phyloP scores from a whole-genome alignment of 2,888 invertebrate genomes.

The Cylloceria caligata region DNA sequence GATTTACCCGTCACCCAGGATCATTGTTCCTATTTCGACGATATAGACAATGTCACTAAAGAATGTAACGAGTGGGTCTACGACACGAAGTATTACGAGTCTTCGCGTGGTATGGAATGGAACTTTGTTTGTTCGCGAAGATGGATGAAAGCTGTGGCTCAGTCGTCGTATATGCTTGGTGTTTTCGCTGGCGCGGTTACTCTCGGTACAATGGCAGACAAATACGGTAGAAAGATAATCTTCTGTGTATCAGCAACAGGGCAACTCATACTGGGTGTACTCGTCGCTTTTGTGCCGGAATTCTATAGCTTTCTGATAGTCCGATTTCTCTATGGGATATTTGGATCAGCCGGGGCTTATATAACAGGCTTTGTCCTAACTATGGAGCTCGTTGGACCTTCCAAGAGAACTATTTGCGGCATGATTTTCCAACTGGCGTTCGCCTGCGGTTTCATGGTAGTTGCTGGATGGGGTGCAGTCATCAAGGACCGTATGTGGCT shows the following conservation, averaged over 20 bases:
- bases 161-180: slow-evolving; percentile 93
- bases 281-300: slow-evolving; percentile 91
- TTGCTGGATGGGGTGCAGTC: slow-evolving; percentile 93
- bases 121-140: slow-evolving; percentile 91
- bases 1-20: slow-evolving; percentile 81
- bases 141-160: slow-evolving; percentile 93
- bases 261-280: slow-evolving; percentile 88
- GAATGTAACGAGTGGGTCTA: slow-evolving; percentile 88
- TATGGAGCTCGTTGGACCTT: slow-evolving; percentile 94
- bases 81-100: slow-evolving; percentile 90
- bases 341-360: slow-evolving; percentile 92
- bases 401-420: slow-evolving; percentile 92
- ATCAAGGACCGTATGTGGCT: slow-evolving; percentile 90
- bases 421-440: slow-evolving; percentile 92
- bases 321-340: slow-evolving; percentile 91
- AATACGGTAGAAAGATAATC: slow-evolving; percentile 91
- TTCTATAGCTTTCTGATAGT: slow-evolving; percentile 90
- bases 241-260: slow-evolving; percentile 91
- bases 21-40: slow-evolving; percentile 86
- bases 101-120: slow-evolving; percentile 93
- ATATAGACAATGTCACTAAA: slow-evolving; percentile 78
- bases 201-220: slow-evolving; percentile 92
- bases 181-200: slow-evolving; percentile 92
- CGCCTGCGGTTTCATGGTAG: slow-evolving; percentile 92
- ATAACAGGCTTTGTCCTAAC: slow-evolving; percentile 89